Conservation (phyloP, 2,888 invertebrate species). For the Metalampra italica region DNA sequence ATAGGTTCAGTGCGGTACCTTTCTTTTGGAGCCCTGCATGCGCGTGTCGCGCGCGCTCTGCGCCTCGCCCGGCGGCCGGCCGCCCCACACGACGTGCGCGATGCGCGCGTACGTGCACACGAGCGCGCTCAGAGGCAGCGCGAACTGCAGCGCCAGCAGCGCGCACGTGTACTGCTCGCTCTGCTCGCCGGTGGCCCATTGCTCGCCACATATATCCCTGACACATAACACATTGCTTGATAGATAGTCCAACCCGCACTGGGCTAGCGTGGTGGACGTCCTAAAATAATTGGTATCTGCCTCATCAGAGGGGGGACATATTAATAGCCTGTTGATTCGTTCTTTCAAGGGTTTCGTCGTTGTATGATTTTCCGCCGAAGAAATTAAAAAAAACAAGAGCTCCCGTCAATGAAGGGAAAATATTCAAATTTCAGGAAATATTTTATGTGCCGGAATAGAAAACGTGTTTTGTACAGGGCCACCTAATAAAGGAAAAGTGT, state of each 20-base stretch:
- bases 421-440: too few relatives aligned
- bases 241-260: not conserved
- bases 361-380: too few relatives aligned
- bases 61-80: slow-evolving; percentile 92
- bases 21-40: slow-evolving; percentile 91
- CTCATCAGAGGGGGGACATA: not conserved
- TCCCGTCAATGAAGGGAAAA: too few relatives aligned
- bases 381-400: too few relatives aligned
- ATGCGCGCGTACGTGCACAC: slow-evolving; percentile 92
- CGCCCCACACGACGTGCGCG: slow-evolving; percentile 91
- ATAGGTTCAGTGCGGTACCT: slow-evolving; percentile 75
- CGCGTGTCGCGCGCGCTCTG: slow-evolving; percentile 89
- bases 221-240: slow-evolving; percentile 27
- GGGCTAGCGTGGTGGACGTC: too few relatives aligned
- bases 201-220: slow-evolving; percentile 85
- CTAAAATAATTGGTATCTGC: not conserved
- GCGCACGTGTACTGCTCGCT: slow-evolving; percentile 87
- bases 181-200: slow-evolving; percentile 81
- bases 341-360: too few relatives aligned
- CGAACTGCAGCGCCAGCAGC: slow-evolving; percentile 89
- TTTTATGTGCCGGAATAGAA: too few relatives aligned
- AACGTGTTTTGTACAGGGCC: too few relatives aligned
- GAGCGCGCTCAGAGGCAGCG: slow-evolving; percentile 88
- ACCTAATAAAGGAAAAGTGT: too few relatives aligned
- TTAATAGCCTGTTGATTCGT: too few relatives aligned